These are phyloP conservation scores for Tachysurus vachellii DNA, from an alignment of 2,113 vertebrate species.

Conservation along the genomic window DNA sequence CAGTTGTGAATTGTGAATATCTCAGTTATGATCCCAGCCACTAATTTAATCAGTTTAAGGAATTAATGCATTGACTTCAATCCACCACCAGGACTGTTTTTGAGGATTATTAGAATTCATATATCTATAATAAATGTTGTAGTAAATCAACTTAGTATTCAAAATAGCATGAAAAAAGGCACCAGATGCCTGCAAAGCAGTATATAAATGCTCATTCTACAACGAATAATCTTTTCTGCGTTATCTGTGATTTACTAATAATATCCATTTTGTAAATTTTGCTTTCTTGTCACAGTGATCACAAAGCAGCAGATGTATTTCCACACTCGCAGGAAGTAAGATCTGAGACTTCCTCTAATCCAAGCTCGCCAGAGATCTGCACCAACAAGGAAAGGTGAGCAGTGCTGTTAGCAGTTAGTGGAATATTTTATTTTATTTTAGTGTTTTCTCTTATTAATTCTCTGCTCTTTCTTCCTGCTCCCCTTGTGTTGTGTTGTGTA, in stretches of 20 bases:
- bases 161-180: not conserved
- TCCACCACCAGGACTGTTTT: not conserved
- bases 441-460: not conserved
- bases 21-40: no score
- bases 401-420: no score
- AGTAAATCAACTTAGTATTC: not conserved
- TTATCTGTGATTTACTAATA: not conserved
- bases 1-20: no score
- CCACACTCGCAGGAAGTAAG: constrained; percentile 86
- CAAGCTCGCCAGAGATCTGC: constrained; percentile 95
- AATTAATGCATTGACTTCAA: no score
- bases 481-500: not conserved
- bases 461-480: not conserved
- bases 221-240: not conserved
- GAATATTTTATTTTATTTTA: not conserved
- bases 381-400: constrained; percentile 91
- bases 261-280: constrained; percentile 33
- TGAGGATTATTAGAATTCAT: not conserved
- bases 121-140: not conserved
- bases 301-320: constrained; percentile 80
- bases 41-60: no score
- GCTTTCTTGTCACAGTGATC: constrained; percentile 70
- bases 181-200: no score
- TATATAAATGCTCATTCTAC: not conserved
- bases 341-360: constrained; percentile 92